Evolutionary conservation across 1,140 invertebrate genomes (phyloP), one percentile per base, ranked within the genome.

Genomic region (Oppia nitens): DNA sequence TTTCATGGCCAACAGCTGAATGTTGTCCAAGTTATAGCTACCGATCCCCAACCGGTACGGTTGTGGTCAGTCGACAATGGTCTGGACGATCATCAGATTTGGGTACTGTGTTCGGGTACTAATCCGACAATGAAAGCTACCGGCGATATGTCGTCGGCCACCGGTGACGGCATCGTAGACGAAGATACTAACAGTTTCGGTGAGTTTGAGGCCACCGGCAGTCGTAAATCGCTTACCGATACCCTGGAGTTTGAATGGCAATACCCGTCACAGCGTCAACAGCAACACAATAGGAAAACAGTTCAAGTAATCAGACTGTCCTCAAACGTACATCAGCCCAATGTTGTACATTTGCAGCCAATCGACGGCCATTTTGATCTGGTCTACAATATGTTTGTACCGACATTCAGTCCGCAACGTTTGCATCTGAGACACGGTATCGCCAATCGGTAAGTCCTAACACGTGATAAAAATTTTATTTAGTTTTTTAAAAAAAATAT

Each of bases 301-400:
- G 76, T 87, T 54, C 65, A 75, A 27, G 81, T 87, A 11, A 84
- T 87, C 61, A 70, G 83, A 25, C 85, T 68, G 83, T 82, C 47
- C 79, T 79, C 17, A 79, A 85, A n/a, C 27, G 20, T 48, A 0
- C 27, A 28, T n/a, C 53, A 59, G 20, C 83, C 86, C 67, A 81
- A 83, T 66, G 81, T 82, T 0, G 82, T 86, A 1, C 83, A 86
- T 67, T 83, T 83, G 0, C 83, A 85, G 67, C 83, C 84, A 2
- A 81, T 86, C 28, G 82, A 84, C 65, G 82, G 83, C 4, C 81
- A 84, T 66, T 85, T 86, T 69, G 83, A 85, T 72, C 73, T 84
- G 54, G 83, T 86, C n/a, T 62, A 59, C 28, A 45, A 62, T 60
- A 24, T 62, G 9, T 62, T 62, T 24, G 47, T 62, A n/a, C 61